phyloP scores from a whole-genome alignment of 2,888 invertebrate species.

The Drosophila bunnanda region DNA sequence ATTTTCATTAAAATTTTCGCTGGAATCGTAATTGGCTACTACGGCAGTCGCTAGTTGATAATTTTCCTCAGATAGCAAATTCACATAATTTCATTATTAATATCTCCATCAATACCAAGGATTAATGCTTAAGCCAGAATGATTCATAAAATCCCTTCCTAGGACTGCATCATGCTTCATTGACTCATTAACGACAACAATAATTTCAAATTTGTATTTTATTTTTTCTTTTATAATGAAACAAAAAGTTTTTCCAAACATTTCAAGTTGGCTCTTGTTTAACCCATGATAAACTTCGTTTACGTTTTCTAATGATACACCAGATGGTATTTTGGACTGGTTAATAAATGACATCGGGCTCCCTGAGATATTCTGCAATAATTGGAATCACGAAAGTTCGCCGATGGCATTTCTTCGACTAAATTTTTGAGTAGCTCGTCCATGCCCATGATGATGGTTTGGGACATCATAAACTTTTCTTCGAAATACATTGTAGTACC shows the following conservation, averaged over 20 bases:
- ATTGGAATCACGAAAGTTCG: too few species aligned
- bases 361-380: neutral
- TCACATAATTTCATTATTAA: neutral
- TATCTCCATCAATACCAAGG: neutral
- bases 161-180: neutral
- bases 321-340: neutral
- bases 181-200: neutral
- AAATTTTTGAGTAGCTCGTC: neutral
- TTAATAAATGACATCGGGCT: conserved; percentile 1
- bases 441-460: conserved; percentile 2
- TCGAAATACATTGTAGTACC: neutral
- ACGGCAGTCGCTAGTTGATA: neutral
- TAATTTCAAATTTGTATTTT: neutral
- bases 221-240: neutral
- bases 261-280: neutral
- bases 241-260: neutral
- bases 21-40: neutral
- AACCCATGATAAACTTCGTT: neutral
- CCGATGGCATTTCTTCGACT: too few species aligned
- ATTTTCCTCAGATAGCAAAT: neutral
- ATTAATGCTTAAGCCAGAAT: neutral
- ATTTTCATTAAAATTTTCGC: neutral
- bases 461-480: neutral
- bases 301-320: neutral
- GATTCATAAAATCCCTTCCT: neutral